phyloP scores from a whole-genome alignment of 2,797 vertebrate genomes.

The Scomberomorus guttatus region DNA sequence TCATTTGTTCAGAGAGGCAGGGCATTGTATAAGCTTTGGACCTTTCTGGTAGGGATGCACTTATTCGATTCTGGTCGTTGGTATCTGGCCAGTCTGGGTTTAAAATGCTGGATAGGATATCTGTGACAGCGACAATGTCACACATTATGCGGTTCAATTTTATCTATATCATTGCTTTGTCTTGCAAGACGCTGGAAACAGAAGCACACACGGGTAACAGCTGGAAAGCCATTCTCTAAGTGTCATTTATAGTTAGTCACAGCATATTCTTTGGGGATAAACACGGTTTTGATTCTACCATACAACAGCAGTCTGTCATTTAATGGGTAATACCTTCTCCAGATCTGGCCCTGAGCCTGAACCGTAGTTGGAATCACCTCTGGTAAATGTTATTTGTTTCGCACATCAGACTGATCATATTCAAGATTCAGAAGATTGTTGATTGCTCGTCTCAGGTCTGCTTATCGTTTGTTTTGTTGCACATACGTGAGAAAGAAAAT shows the following conservation, averaged over 20 bases:
- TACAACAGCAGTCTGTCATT: not conserved
- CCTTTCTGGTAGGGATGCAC: slow-evolving; percentile 16
- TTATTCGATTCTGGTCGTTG: slow-evolving; percentile 31
- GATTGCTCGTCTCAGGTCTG: not conserved
- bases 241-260: slow-evolving; percentile 19
- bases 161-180: slow-evolving; percentile 39
- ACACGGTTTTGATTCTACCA: slow-evolving; percentile 4
- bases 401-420: slow-evolving; percentile 7
- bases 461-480: not conserved
- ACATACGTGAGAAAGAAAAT: not conserved
- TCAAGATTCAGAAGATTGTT: not conserved
- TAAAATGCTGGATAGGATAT: slow-evolving; percentile 29
- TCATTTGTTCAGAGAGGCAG: slow-evolving; percentile 32
- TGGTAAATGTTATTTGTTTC: slow-evolving; percentile 4
- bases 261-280: slow-evolving; percentile 28
- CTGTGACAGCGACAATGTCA: slow-evolving; percentile 31
- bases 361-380: not conserved
- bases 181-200: slow-evolving; percentile 26
- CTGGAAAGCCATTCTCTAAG: slow-evolving; percentile 27
- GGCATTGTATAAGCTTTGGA: slow-evolving; percentile 19
- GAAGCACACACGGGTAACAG: slow-evolving; percentile 18
- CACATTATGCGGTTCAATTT: slow-evolving; percentile 31
- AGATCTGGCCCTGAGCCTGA: slow-evolving; percentile 7
- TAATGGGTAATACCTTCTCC: not conserved
- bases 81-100: slow-evolving; percentile 31